phyloP scores from a whole-genome alignment of 30 jellyfish, hydroid and myxozoan genomes.

The Aurelia coerulea region DNA sequence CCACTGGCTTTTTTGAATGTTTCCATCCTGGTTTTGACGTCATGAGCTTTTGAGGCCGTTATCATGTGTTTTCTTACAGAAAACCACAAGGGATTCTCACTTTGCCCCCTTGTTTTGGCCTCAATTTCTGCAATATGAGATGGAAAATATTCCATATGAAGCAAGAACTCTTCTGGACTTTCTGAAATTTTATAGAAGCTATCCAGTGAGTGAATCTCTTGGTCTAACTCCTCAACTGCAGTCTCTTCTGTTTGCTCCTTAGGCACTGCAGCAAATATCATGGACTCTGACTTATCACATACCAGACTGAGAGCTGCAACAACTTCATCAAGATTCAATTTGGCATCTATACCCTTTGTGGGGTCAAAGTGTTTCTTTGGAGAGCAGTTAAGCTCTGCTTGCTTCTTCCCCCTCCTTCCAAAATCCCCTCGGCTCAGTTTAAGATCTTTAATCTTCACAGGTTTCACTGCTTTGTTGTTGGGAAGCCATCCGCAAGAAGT shows the following conservation, averaged over 20 bases:
- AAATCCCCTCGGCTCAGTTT: slow-evolving; percentile 32
- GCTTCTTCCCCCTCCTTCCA: slow-evolving; percentile 11
- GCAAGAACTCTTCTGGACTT: not conserved
- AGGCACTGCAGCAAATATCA: not conserved
- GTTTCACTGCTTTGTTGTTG: slow-evolving; percentile 16
- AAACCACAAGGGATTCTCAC: slow-evolving; percentile 27
- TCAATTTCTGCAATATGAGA: slow-evolving; percentile 1
- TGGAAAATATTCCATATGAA: slow-evolving; percentile 22
- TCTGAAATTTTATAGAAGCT: not conserved
- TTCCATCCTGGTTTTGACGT: slow-evolving; percentile 47
- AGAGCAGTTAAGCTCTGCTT: slow-evolving; percentile 11
- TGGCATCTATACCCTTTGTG: not conserved
- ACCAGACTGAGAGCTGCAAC: slow-evolving; percentile 24
- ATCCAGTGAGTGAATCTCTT: no score
- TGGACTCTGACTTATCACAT: slow-evolving; percentile 8
- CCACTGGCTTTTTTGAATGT: slow-evolving; percentile 21
- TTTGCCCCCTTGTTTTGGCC: slow-evolving; percentile 55
- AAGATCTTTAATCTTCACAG: slow-evolving; percentile 30
- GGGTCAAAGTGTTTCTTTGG: slow-evolving; percentile 51
- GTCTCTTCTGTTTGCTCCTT: not conserved
- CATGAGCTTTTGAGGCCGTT: slow-evolving; percentile 56
- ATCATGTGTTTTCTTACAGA: slow-evolving; percentile 39
- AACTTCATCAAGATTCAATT: not conserved
- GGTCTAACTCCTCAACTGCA: no score
- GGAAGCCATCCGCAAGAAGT: slow-evolving; percentile 33